Evolutionary conservation across 2,888 invertebrate genomes (phyloP).

Genomic region (Chloroclysta siterata): DNA sequence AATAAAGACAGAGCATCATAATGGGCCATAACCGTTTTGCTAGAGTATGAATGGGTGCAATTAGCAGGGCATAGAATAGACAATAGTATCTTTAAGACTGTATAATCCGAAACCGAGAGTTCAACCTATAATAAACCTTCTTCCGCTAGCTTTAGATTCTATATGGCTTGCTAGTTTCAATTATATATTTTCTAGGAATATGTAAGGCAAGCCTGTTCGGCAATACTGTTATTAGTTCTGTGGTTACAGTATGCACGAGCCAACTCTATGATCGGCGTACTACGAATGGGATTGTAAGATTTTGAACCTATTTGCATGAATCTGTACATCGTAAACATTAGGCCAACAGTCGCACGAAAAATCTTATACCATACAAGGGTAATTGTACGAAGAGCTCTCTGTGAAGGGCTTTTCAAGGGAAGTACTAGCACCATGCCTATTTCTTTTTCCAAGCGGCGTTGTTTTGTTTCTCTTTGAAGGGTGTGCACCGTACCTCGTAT

Average conservation of each 20-base stretch:
- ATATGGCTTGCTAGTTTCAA: not conserved
- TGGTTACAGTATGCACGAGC: conserved; percentile 4
- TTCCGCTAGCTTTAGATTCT: not conserved
- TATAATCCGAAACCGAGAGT: not conserved
- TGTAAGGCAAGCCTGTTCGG: not conserved
- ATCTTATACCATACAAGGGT: too few relatives aligned
- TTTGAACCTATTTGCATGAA: not conserved
- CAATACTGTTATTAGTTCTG: conserved; percentile 2
- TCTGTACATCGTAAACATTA: too few relatives aligned
- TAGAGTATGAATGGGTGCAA: conserved; percentile 55
- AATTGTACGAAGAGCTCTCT: too few relatives aligned
- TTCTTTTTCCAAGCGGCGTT: too few relatives aligned
- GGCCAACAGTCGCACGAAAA: too few relatives aligned
- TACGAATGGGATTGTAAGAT: not conserved
- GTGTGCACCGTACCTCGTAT: too few relatives aligned
- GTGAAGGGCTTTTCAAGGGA: too few relatives aligned
- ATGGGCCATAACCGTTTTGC: conserved; percentile 50
- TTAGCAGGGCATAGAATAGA: conserved; percentile 48
- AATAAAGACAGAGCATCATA: conserved; percentile 47
- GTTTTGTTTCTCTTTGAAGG: too few relatives aligned
- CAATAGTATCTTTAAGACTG: conserved; percentile 8
- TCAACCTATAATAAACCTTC: conserved; percentile 4
- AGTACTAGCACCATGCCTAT: too few relatives aligned
- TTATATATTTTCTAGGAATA: not conserved
- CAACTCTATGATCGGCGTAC: conserved; percentile 2